phyloP scores from a whole-genome alignment of 1,140 invertebrate species.

The Bilobella aurantiaca region DNA sequence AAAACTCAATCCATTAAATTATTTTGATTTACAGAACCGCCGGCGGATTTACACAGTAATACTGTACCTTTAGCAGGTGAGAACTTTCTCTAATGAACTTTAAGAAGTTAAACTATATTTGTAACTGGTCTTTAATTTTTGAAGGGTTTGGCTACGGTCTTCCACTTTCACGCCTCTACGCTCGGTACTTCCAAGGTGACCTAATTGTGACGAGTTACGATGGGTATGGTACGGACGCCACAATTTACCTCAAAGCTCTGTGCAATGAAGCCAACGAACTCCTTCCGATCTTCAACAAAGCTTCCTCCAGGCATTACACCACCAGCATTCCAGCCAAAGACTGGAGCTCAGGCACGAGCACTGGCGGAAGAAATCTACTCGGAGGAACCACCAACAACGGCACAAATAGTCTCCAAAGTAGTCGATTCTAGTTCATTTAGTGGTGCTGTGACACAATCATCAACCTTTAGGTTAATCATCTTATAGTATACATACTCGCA shows the following conservation, averaged over 20 bases:
- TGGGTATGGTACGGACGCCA: constrained; percentile 91
- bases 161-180: constrained; percentile 91
- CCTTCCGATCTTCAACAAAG: constrained; percentile 92
- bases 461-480: too few relatives aligned
- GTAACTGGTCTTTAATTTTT: constrained; percentile 32
- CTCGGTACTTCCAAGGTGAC: constrained; percentile 95
- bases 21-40: constrained; percentile 48
- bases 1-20: too few relatives aligned
- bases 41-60: constrained; percentile 59
- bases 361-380: neutral
- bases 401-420: neutral
- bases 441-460: neutral
- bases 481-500: too few relatives aligned
- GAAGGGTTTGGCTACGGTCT: constrained; percentile 93
- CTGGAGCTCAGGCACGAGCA: constrained; percentile 51
- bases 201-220: constrained; percentile 84
- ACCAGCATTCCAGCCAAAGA: constrained; percentile 68
- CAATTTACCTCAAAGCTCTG: constrained; percentile 91
- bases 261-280: constrained; percentile 92
- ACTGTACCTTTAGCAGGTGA: constrained; percentile 75
- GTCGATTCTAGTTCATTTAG: neutral
- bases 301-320: constrained; percentile 78
- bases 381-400: neutral
- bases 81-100: neutral
- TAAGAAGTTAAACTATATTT: neutral